phyloP scores from a whole-genome alignment of 2,888 invertebrate species.

The Lamellibrachia satsuma region DNA sequence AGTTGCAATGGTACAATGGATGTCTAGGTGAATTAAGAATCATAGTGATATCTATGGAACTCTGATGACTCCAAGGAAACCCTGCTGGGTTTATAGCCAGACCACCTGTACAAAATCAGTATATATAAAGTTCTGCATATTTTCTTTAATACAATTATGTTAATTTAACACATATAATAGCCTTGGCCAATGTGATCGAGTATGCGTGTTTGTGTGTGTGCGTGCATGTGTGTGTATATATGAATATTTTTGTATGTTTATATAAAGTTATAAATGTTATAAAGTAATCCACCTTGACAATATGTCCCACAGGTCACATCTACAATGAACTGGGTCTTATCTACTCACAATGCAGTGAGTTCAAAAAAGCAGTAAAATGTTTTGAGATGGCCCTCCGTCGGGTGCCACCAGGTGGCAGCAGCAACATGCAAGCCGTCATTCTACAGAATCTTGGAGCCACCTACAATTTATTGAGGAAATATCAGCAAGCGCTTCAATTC shows the following conservation, averaged over 20 bases:
- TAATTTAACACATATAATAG: too few species aligned
- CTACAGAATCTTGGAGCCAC: conserved; percentile 59
- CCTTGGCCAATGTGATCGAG: too few species aligned
- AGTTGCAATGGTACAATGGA: too few species aligned
- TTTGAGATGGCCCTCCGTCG: conserved; percentile 52
- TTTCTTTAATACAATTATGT: background rate
- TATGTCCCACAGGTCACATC: conserved; percentile 48
- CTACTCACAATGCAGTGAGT: conserved; percentile 52
- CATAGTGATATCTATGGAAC: too few species aligned
- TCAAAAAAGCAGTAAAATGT: conserved; percentile 49
- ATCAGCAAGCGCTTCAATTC: conserved; percentile 48
- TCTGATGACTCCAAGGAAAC: too few species aligned
- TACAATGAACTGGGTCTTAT: conserved; percentile 56
- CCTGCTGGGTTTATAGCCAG: too few species aligned
- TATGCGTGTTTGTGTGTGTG: background rate
- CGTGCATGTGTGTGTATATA: background rate
- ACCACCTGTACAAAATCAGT: too few species aligned
- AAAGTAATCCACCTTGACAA: too few species aligned
- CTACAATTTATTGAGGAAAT: conserved; percentile 53
- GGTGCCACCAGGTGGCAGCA: conserved; percentile 33
- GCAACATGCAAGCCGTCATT: conserved; percentile 50
- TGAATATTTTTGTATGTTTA: background rate
- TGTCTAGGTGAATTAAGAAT: too few species aligned
- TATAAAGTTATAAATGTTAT: too few species aligned
- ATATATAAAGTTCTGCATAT: background rate